phyloP scores from a whole-genome alignment of 2,113 vertebrate species.

The Paradoxurus hermaphroditus region DNA sequence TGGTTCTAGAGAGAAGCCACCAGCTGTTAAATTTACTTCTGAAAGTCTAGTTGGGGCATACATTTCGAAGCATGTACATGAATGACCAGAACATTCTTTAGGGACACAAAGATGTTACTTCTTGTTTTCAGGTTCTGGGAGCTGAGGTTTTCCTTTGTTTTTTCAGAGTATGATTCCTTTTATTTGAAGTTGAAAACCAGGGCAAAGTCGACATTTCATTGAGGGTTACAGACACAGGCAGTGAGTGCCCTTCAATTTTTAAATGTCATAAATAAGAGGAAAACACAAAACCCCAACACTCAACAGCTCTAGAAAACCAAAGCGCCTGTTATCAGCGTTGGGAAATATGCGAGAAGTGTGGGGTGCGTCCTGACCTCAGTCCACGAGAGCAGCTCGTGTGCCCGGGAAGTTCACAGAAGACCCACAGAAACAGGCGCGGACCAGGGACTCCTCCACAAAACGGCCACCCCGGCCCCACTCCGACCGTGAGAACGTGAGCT shows the following conservation, averaged over 20 bases:
- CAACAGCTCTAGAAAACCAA: not conserved
- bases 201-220: not conserved
- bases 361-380: no score
- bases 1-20: not conserved
- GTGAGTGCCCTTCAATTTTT: not conserved
- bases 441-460: not conserved
- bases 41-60: not conserved
- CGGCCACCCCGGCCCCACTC: no score
- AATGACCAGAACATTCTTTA: not conserved
- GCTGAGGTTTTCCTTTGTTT: not conserved
- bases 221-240: not conserved
- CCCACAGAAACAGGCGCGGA: not conserved
- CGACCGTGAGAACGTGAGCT: no score
- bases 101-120: not conserved
- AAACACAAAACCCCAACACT: not conserved
- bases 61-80: not conserved
- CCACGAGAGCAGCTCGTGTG: no score
- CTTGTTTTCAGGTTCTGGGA: slow-evolving; percentile 5
- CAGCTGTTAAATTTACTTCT: not conserved
- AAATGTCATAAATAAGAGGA: not conserved
- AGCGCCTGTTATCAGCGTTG: not conserved
- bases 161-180: not conserved
- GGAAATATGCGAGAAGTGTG: fast-evolving
- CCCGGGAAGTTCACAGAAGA: not conserved
- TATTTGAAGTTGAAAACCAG: not conserved